Percentiles rank a stretch among this genome's conserved stretches.
phyloP scores from a whole-genome alignment of 2,797 vertebrate species.

The Clarias pachynema region DNA sequence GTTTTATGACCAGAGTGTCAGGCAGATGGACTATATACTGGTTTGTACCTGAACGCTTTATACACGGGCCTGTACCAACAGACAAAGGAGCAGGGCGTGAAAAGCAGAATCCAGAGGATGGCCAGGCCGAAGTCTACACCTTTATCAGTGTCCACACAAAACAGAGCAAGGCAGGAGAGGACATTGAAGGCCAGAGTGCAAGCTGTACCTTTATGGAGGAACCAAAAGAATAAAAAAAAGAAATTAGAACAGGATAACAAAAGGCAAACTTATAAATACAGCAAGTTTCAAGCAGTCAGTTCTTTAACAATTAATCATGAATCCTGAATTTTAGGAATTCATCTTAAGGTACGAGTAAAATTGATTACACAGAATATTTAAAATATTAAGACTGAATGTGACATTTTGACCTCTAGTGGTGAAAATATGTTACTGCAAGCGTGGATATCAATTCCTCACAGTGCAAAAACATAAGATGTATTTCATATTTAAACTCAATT shows the following conservation, averaged over 20 bases:
- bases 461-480: neutral
- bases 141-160: conserved; percentile 73
- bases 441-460: neutral
- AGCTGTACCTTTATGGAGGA: conserved; percentile 63
- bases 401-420: conserved; percentile 32
- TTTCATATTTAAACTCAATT: neutral
- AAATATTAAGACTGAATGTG: neutral
- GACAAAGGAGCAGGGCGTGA: conserved; percentile 91
- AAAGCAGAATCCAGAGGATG: conserved; percentile 92
- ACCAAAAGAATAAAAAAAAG: neutral
- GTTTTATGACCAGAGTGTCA: neutral
- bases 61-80: conserved; percentile 97
- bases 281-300: neutral
- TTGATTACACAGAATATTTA: neutral
- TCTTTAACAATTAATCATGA: neutral
- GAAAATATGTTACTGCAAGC: neutral
- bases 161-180: conserved; percentile 84
- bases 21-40: neutral
- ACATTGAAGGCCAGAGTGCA: conserved; percentile 84
- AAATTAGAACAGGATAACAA: neutral
- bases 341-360: neutral
- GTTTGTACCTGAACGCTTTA: conserved; percentile 90
- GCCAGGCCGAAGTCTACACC: conserved; percentile 89
- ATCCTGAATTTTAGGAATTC: neutral
- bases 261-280: conserved; percentile 1